phyloP scores from a whole-genome alignment of 2,888 invertebrate species.

The Dasysyrphus albostriatus region DNA sequence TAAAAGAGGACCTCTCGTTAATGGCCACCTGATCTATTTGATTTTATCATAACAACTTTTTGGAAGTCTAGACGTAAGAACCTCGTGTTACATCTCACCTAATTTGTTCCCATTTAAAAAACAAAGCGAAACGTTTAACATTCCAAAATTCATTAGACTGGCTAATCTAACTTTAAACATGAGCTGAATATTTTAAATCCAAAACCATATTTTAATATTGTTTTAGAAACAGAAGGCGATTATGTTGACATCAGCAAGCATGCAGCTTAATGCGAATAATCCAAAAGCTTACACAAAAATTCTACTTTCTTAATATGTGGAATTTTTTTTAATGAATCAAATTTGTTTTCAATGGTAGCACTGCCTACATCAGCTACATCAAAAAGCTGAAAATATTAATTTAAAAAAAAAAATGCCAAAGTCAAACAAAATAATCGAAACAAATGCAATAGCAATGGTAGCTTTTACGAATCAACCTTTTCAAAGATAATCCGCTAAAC shows the following conservation, averaged over 20 bases:
- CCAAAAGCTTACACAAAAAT: not conserved
- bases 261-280: not conserved
- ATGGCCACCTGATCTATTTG: too few species aligned
- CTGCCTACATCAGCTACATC: not conserved
- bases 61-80: too few species aligned
- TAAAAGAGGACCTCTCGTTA: too few species aligned
- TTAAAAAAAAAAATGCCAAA: conserved; percentile 2
- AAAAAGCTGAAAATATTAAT: conserved; percentile 29
- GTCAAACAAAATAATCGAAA: conserved; percentile 45
- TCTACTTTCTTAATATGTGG: not conserved
- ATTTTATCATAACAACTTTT: too few species aligned
- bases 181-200: too few species aligned
- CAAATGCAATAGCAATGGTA: not conserved
- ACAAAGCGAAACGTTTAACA: too few species aligned
- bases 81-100: too few species aligned
- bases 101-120: too few species aligned
- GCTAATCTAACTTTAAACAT: too few species aligned
- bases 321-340: not conserved
- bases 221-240: not conserved
- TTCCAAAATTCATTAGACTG: too few species aligned
- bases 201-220: too few species aligned
- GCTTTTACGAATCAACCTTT: conserved; percentile 12
- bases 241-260: not conserved
- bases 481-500: conserved; percentile 24
- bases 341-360: not conserved